Conservation (phyloP, 2,888 invertebrate genomes). For the Spodoptera picta region DNA sequence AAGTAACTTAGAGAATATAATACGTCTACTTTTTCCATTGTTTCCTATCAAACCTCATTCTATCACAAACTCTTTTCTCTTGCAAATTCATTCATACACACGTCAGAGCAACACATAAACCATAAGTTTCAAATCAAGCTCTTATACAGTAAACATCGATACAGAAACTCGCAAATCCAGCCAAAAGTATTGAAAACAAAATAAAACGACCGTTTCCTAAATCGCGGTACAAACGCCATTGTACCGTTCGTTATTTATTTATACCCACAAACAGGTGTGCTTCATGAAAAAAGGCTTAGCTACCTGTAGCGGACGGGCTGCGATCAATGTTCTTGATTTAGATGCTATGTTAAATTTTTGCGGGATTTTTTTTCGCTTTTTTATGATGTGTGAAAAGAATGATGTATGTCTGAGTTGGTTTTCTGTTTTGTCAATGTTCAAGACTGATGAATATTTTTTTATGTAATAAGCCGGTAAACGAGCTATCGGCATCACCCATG, state of each 20-base stretch:
- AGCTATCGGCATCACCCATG: too few species aligned
- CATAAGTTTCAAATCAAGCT: slow-evolving; percentile 26
- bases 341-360: slow-evolving; percentile 22
- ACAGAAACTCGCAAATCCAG: slow-evolving; percentile 34
- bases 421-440: too few species aligned
- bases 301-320: slow-evolving; percentile 43
- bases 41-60: too few species aligned
- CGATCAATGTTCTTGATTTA: slow-evolving; percentile 51
- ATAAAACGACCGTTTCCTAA: slow-evolving; percentile 47
- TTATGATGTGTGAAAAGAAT: not conserved
- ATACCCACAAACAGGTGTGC: slow-evolving; percentile 73
- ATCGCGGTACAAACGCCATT: slow-evolving; percentile 48
- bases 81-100: too few species aligned
- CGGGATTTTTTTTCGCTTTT: not conserved
- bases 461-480: too few species aligned
- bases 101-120: not conserved
- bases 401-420: not conserved
- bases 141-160: slow-evolving; percentile 21
- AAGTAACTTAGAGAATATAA: too few species aligned
- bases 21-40: too few species aligned
- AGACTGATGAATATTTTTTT: too few species aligned
- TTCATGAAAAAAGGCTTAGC: slow-evolving; percentile 74
- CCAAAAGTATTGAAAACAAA: slow-evolving; percentile 42
- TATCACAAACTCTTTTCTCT: too few species aligned
- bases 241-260: slow-evolving; percentile 69